A percentile compares a stretch with the other conserved stretches of the same genome.
These are phyloP conservation scores for Tetranychus piercei DNA, from an alignment of 2,888 invertebrate species.

Conservation along the genomic window DNA sequence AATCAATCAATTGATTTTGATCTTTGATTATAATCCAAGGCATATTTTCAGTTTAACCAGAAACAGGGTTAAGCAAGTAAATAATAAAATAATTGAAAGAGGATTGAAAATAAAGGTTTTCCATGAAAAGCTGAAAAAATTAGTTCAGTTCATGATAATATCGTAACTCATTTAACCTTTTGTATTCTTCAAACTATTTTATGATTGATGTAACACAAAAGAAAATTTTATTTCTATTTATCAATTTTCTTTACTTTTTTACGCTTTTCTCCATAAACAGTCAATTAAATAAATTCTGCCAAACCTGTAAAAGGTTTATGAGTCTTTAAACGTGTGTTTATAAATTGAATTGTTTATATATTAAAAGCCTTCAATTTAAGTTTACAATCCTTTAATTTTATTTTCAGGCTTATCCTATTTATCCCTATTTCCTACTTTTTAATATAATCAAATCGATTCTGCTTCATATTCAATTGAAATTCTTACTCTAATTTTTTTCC, in stretches of 20 bases:
- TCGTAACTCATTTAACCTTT: not conserved
- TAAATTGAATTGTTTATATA: not conserved
- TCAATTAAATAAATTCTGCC: not conserved
- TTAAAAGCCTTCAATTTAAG: not conserved
- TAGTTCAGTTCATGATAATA: not conserved
- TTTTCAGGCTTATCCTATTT: not conserved
- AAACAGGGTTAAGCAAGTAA: too few relatives aligned
- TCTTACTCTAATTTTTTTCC: not conserved
- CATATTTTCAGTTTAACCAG: too few relatives aligned
- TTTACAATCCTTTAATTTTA: not conserved
- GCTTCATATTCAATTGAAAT: not conserved
- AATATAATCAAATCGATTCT: constrained; percentile 7
- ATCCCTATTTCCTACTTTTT: not conserved
- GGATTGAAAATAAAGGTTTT: not conserved
- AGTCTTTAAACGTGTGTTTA: not conserved
- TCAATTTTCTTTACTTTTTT: not conserved
- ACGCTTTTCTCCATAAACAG: not conserved
- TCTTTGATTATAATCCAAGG: not conserved
- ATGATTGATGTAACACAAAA: not conserved
- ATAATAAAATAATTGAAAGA: not conserved
- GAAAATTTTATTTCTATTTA: not conserved
- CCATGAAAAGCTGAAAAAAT: not conserved
- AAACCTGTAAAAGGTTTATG: not conserved
- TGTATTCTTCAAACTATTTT: not conserved
- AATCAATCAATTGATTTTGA: not conserved